Conservation (phyloP, 2,113 vertebrate species). For the Catharus bicknelli region DNA sequence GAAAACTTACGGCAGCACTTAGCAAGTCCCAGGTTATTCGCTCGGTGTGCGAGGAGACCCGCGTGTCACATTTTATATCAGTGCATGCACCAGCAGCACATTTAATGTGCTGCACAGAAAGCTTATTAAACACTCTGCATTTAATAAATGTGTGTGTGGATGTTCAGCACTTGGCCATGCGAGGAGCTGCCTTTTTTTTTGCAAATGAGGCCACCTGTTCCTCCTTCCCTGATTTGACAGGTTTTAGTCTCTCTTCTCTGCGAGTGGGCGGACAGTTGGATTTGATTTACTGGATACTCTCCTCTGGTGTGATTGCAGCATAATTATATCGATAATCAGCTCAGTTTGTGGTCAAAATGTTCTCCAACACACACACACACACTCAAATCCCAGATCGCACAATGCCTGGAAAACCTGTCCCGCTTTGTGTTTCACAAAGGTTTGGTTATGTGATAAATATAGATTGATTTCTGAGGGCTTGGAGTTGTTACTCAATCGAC, state of each 20-base stretch:
- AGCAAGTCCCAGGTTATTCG: slow-evolving; percentile 14
- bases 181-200: slow-evolving; percentile 14
- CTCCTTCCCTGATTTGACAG: slow-evolving; percentile 58
- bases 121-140: background rate
- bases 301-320: slow-evolving; percentile 60
- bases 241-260: slow-evolving; percentile 50
- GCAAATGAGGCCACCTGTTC: slow-evolving; percentile 65
- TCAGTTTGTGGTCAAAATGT: slow-evolving; percentile 62
- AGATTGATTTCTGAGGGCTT: slow-evolving; percentile 42
- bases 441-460: background rate
- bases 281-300: slow-evolving; percentile 64
- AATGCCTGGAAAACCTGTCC: background rate
- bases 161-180: background rate
- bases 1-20: slow-evolving; percentile 7
- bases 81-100: background rate
- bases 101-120: slow-evolving; percentile 6
- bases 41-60: background rate
- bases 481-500: slow-evolving; percentile 18
- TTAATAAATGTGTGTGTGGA: slow-evolving; percentile 14
- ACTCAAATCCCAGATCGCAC: background rate
- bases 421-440: background rate
- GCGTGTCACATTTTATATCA: background rate
- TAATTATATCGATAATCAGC: slow-evolving; percentile 72
- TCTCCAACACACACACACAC: background rate
- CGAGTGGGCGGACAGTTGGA: slow-evolving; percentile 63